Percentiles rank a stretch among this genome's conserved stretches.
phyloP scores from a whole-genome alignment of 2,888 invertebrate species.

The Aphrophora alni region DNA sequence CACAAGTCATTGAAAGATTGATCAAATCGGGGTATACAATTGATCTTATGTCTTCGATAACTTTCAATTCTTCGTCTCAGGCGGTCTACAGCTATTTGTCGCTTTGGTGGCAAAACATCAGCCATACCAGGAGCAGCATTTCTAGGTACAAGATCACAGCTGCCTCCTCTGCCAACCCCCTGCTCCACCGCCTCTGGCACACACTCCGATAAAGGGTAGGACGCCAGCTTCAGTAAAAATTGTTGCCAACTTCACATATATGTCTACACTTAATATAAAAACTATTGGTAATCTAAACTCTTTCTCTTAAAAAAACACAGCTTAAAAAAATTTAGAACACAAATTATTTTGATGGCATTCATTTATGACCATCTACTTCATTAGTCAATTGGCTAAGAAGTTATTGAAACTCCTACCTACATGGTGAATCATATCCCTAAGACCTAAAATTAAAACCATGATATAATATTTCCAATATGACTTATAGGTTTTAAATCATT shows the following conservation, averaged over 20 bases:
- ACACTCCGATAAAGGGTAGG: conserved; percentile 60
- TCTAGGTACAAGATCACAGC: conserved; percentile 70
- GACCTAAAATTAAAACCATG: neutral
- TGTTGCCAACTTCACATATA: neutral
- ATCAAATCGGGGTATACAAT: conserved; percentile 86
- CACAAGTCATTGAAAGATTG: conserved; percentile 85
- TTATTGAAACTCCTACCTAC: neutral
- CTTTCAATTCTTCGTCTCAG: conserved; percentile 83
- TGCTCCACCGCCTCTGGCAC: conserved; percentile 62
- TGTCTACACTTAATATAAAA: neutral
- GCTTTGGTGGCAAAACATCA: conserved; percentile 77
- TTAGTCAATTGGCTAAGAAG: neutral
- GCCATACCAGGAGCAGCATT: conserved; percentile 61
- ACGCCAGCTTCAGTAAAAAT: conserved; percentile 55
- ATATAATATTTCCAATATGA: neutral
- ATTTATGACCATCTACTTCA: neutral
- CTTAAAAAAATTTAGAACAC: neutral
- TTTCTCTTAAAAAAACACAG: neutral
- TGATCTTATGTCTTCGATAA: conserved; percentile 84
- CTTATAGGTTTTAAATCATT: neutral
- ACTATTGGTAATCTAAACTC: neutral
- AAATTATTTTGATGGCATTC: neutral
- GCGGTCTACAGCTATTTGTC: conserved; percentile 86
- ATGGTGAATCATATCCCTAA: neutral
- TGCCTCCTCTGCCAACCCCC: conserved; percentile 81